Base-by-base conservation (phyloP, 92 coral and sea anemone species). In the Parazoanthus darwini region DNA sequence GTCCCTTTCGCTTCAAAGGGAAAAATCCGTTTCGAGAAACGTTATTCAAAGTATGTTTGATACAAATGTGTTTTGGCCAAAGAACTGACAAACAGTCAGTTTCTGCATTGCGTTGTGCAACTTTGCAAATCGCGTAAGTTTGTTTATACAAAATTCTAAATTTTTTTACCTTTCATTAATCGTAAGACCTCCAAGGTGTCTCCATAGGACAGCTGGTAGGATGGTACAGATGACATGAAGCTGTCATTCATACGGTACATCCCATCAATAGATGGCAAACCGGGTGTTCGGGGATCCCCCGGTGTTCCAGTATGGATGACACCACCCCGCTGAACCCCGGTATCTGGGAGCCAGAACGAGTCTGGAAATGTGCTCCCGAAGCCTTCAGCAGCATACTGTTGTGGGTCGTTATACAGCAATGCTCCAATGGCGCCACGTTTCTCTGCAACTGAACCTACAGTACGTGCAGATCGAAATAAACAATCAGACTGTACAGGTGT, bases 241-340 rank as follows among this genome's bases (percentile, higher is more conserved):
- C 89, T 89, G 11, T 93, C 81, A 51, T 88, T 89, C 66, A 88
- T 39, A 26, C 98, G 89, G 88, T 92, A 95, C 5, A 97, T 94
- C 10, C 99, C 99, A 11, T 90, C 92, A 14, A 93, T 81, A 43
- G 99, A 84, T 0, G 99, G 99, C 66, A 91, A 89, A 10, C 98
- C 99, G 8, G 96, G 98, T 16, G 99, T 97, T 6, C 89, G 91
- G 5, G 93, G 91, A 74, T 97, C 99, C 29, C 99, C 99, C 16
- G 95, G 96, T 3, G 91, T 89, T 67, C 77, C 33, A n/a, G 37
- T 79, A 29, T 80, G 83, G 38, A 92, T 65, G 5, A 92, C 86
- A 68, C 91, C 88, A 1, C 99, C 99, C 39, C 98, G 99, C 88
- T 97, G 99, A 8, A 89, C 75, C 5, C 99, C 99, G 39, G 97